These are phyloP conservation scores for Frankliniella fusca DNA, from an alignment of 2,888 invertebrate species.

Conservation along the genomic window DNA sequence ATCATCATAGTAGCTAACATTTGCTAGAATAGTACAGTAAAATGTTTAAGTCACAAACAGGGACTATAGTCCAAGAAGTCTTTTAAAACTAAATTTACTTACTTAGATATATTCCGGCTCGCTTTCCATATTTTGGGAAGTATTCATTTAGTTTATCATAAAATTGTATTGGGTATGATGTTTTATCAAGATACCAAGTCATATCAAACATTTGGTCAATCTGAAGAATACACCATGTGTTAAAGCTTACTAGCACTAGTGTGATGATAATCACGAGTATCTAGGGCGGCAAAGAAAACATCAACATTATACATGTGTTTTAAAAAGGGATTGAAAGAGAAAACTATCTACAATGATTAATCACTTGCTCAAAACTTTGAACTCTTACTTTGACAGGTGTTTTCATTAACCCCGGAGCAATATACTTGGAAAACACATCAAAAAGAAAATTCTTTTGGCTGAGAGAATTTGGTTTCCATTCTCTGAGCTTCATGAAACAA, in stretches of 20 bases:
- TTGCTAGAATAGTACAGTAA: not conserved
- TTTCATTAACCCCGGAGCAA: conserved; percentile 60
- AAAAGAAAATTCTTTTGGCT: conserved; percentile 1
- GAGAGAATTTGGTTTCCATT: conserved; percentile 43
- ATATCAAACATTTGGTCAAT: conserved; percentile 76
- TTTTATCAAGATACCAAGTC: conserved; percentile 71
- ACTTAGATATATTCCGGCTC: conserved; percentile 63
- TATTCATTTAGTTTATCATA: conserved; percentile 53
- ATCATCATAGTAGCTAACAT: not conserved
- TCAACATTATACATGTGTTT: conserved; percentile 27
- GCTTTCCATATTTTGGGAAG: conserved; percentile 63
- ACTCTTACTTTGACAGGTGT: conserved; percentile 58
- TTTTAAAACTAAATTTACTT: conserved; percentile 61
- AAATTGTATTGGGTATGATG: conserved; percentile 63
- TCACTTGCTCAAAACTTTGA: conserved; percentile 29
- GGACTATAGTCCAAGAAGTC: conserved; percentile 54
- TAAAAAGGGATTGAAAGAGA: conserved; percentile 27
- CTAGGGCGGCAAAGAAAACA: conserved; percentile 44
- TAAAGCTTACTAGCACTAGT: conserved; percentile 56
- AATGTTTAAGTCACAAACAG: conserved; percentile 40
- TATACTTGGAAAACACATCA: conserved; percentile 27
- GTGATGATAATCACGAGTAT: conserved; percentile 58
- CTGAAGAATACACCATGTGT: conserved; percentile 58
- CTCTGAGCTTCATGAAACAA: conserved; percentile 61
- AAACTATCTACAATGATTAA: conserved; percentile 23